Evolutionary conservation across 35 echinoderm and acorn worm species (phyloP), one percentile per base, ranked within the genome.

Genomic region (Lytechinus pictus): DNA sequence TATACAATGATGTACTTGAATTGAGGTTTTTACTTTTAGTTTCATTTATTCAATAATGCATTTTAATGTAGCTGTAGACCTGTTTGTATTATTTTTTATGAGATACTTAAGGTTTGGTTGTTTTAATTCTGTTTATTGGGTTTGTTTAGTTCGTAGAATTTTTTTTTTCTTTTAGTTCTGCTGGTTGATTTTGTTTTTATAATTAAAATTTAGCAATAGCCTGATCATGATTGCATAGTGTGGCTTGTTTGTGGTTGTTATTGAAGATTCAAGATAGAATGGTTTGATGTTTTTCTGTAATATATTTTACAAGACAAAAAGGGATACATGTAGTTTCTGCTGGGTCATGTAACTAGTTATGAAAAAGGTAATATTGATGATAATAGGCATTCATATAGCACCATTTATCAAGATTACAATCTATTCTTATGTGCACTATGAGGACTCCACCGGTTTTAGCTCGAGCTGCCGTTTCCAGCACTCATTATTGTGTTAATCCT

Each of bases 161-260:
- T 0, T 79, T 79, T 58, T 9, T 71, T 79, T 79, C 2, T 2
- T 44, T 44, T 44, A 44, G 33, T 44, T 79, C 66, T 79, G 66
- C 66, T 79, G 66, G 66, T 79, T 79, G 66, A 79, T 79, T 79
- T 79, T 79, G 33, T 57, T 79, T 79, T 79, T 79, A 79, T 79
- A 79, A 79, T 79, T 79, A 79, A 79, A 79, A 79, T 79, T 79
- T 79, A 79, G 66, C 66, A 79, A 79, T 79, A 79, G 66, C 66
- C 19, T 79, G 19, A 79, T 24, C 7, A n/a, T 8, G 8, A n/a
- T 3, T 79, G 19, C 19, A 24, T 79, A 24, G 66, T n/a, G 66
- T 79, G 66, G 2, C 4, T 79, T 79, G 56, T n/a, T 19, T 79
- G 33, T 44, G 33, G 33, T 44, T 44, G 19, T 71, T 71, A 5